A percentile compares a stretch with the other conserved stretches of the same genome.
phyloP scores from a whole-genome alignment of 1,140 invertebrate species.

The Ips typographus region DNA sequence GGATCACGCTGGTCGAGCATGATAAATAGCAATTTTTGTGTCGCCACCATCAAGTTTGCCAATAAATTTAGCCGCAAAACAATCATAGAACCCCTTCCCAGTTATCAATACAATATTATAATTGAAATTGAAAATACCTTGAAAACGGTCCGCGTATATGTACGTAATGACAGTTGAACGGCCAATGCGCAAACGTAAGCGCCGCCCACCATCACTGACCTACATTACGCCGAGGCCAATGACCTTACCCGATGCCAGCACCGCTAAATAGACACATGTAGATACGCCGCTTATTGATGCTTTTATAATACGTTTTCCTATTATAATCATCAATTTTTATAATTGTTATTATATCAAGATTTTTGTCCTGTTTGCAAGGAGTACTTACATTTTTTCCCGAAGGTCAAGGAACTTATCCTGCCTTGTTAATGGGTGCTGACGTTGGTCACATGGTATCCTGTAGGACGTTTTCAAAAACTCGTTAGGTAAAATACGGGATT shows the following conservation, averaged over 20 bases:
- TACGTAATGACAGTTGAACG: constrained; percentile 41
- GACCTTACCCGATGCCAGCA: constrained; percentile 39
- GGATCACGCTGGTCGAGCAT: too few relatives aligned
- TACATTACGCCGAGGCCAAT: constrained; percentile 49
- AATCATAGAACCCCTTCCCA: too few relatives aligned
- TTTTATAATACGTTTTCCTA: neutral
- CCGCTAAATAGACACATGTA: constrained; percentile 15
- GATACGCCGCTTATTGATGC: too few relatives aligned
- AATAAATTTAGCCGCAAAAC: too few relatives aligned
- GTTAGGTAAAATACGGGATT: too few relatives aligned
- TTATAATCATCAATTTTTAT: neutral
- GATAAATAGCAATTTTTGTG: too few relatives aligned
- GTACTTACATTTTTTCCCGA: constrained; percentile 43
- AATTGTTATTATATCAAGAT: neutral
- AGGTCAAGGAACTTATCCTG: constrained; percentile 26
- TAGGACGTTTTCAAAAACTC: too few relatives aligned
- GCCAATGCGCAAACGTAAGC: constrained; percentile 44
- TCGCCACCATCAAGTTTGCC: too few relatives aligned
- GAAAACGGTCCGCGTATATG: constrained; percentile 23
- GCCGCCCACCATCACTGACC: constrained; percentile 52
- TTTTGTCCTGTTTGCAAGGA: neutral
- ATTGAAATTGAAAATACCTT: constrained; percentile 24
- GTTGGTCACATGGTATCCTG: too few relatives aligned
- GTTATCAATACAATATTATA: neutral
- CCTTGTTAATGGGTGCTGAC: constrained; percentile 12